Evolutionary conservation across 2,888 invertebrate genomes (phyloP).

Genomic region (Ariolimax columbianus): DNA sequence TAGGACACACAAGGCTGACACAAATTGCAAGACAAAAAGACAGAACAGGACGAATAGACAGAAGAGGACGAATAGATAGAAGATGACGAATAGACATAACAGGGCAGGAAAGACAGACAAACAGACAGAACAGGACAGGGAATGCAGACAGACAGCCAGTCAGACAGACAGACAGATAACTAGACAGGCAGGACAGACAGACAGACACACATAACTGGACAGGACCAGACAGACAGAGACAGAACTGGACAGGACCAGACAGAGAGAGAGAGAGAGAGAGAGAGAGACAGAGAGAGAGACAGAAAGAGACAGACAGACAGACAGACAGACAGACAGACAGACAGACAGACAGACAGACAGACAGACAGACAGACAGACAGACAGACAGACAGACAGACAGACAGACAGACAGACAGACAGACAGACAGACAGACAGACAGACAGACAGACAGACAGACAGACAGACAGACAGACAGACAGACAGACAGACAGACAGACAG

Average conservation of each 20-base stretch:
- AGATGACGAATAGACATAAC: too few species aligned
- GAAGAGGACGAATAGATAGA: too few species aligned
- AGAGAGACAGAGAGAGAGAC: conserved; percentile 8
- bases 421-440: conserved; percentile 10
- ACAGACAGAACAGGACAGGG: too few species aligned
- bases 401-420: conserved; percentile 14
- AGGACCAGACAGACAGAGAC: neutral
- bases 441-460: neutral
- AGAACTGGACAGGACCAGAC: neutral
- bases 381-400: conserved; percentile 11
- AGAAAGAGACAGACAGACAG: conserved; percentile 9
- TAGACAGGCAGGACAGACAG: neutral
- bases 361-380: conserved; percentile 25
- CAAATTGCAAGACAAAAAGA: too few species aligned
- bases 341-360: conserved; percentile 22
- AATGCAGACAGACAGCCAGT: too few species aligned
- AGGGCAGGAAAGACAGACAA: neutral
- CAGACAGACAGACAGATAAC: too few species aligned
- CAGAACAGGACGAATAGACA: too few species aligned
- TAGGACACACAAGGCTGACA: too few species aligned
- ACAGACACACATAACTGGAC: neutral
- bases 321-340: conserved; percentile 15
- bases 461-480: neutral
- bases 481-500: neutral
- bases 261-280: conserved; percentile 9